phyloP scores from a whole-genome alignment of 2,797 vertebrate genomes.

The Mormyrops attenuatus region DNA sequence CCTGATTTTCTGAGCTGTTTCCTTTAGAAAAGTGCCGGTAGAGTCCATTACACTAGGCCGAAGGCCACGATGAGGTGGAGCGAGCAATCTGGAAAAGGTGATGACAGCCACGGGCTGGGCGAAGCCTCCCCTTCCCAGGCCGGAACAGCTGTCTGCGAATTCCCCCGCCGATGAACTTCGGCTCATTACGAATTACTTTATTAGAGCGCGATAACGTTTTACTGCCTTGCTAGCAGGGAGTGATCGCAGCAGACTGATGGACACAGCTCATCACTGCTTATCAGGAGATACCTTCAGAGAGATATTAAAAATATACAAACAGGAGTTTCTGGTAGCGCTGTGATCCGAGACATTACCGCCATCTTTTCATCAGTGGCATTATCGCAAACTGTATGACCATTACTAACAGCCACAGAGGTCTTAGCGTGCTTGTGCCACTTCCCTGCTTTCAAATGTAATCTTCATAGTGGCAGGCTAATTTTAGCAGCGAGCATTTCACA shows the following conservation, averaged over 20 bases:
- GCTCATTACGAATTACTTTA: constrained; percentile 69
- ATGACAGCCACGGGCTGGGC: background rate
- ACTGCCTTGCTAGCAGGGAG: constrained; percentile 56
- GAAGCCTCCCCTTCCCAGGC: background rate
- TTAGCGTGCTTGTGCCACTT: background rate
- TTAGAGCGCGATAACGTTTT: constrained; percentile 66
- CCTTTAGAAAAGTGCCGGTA: background rate
- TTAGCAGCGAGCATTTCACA: background rate
- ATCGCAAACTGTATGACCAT: background rate
- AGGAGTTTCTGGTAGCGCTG: constrained; percentile 35
- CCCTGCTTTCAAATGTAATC: background rate
- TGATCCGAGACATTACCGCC: constrained; percentile 34
- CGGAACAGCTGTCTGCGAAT: constrained; percentile 41
- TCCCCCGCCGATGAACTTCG: constrained; percentile 59
- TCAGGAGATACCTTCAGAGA: constrained; percentile 55
- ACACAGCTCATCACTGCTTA: constrained; percentile 59
- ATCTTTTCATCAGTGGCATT: background rate
- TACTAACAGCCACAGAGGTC: background rate
- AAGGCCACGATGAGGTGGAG: background rate
- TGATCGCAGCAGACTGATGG: constrained; percentile 62
- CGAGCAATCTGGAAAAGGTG: background rate
- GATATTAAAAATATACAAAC: constrained; percentile 38
- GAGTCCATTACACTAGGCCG: background rate
- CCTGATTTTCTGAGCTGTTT: background rate
- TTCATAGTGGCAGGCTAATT: background rate